Conservation (phyloP, 2,113 vertebrate genomes). For the Gobio gobio region DNA sequence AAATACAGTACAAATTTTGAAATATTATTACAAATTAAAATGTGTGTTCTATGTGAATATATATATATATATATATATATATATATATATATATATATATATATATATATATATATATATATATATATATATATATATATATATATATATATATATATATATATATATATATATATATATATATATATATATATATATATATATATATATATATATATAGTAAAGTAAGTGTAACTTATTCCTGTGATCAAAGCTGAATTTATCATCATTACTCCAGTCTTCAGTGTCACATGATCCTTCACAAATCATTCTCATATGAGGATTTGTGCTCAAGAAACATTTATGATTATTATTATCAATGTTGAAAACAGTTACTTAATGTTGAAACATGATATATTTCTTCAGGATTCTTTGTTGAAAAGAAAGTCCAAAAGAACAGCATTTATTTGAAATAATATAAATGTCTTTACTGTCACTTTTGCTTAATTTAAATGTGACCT, state of each 20-base stretch:
- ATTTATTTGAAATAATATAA: not conserved
- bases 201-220: too few species aligned
- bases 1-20: not conserved
- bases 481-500: not conserved
- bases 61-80: too few species aligned
- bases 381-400: not conserved
- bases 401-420: not conserved
- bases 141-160: too few species aligned
- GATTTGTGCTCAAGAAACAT: not conserved
- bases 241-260: not conserved
- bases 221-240: not conserved
- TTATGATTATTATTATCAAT: not conserved
- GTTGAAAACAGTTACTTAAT: not conserved
- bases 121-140: too few species aligned
- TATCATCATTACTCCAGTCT: not conserved
- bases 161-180: too few species aligned
- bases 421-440: not conserved
- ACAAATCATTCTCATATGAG: not conserved
- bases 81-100: too few species aligned
- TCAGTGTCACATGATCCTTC: not conserved
- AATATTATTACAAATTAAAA: not conserved
- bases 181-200: too few species aligned
- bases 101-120: too few species aligned
- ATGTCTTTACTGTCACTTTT: not conserved
- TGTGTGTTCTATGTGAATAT: not conserved